phyloP scores from a whole-genome alignment of 2,888 invertebrate species.

The Corbicula japonica region DNA sequence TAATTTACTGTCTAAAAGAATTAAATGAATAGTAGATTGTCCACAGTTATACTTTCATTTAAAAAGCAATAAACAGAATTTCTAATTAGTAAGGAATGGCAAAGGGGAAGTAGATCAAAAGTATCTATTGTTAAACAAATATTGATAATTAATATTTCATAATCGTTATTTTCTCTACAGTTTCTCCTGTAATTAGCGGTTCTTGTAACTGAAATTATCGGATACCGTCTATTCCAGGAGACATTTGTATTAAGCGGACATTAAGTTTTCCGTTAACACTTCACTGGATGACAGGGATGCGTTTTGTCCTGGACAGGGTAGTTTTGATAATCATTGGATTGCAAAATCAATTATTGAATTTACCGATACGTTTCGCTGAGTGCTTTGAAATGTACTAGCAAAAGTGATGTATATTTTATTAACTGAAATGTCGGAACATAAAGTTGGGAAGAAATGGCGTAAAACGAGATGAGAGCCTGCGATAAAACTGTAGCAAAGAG shows the following conservation, averaged over 20 bases:
- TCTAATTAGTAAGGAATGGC: too few relatives aligned
- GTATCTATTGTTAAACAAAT: constrained; percentile 12
- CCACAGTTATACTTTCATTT: too few relatives aligned
- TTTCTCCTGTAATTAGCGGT: constrained; percentile 7
- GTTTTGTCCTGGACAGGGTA: constrained; percentile 18
- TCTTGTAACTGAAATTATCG: constrained; percentile 18
- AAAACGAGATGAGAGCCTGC: too few relatives aligned
- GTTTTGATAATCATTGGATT: constrained; percentile 7
- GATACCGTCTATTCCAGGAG: constrained; percentile 14
- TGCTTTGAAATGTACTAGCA: constrained; percentile 7
- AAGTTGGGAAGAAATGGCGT: not conserved
- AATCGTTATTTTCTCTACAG: constrained; percentile 3
- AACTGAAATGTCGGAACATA: not conserved
- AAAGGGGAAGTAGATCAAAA: too few relatives aligned
- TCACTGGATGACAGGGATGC: constrained; percentile 13
- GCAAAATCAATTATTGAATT: constrained; percentile 17
- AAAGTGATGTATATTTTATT: constrained; percentile 15
- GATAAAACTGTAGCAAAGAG: too few relatives aligned
- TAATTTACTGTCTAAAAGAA: too few relatives aligned
- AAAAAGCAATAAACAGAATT: too few relatives aligned
- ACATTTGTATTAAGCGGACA: too few relatives aligned
- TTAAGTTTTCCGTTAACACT: too few relatives aligned
- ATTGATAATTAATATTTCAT: not conserved
- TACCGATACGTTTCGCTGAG: not conserved
- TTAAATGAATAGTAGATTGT: too few relatives aligned